These are phyloP conservation scores for Prorops nasuta DNA, from an alignment of 1,140 invertebrate genomes.

Conservation along the genomic window DNA sequence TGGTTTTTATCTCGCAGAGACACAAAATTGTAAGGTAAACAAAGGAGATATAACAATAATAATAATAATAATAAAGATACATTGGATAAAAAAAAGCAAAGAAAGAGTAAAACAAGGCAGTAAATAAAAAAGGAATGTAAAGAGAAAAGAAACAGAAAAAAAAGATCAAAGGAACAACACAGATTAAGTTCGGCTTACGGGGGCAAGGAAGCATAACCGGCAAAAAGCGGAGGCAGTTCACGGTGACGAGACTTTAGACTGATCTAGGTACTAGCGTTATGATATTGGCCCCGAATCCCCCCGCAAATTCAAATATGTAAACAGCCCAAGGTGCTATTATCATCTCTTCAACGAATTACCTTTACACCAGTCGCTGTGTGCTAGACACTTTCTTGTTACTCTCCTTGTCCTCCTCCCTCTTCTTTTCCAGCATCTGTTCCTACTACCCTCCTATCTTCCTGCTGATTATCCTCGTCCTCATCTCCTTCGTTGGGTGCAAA, in stretches of 20 bases:
- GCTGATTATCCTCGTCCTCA: constrained; percentile 23
- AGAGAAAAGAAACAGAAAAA: constrained; percentile 7
- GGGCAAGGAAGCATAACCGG: constrained; percentile 49
- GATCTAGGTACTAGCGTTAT: constrained; percentile 58
- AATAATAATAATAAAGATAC: constrained; percentile 12
- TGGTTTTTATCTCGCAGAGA: constrained; percentile 47
- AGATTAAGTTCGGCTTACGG: constrained; percentile 48
- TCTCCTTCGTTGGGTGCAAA: constrained; percentile 30
- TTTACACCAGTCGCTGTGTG: too few species aligned
- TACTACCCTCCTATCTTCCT: constrained; percentile 33
- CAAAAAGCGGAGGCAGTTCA: constrained; percentile 53
- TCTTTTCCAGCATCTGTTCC: too few species aligned
- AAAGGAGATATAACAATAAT: constrained; percentile 3
- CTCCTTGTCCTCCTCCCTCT: too few species aligned
- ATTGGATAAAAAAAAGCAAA: constrained; percentile 1
- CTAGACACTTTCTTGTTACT: too few species aligned
- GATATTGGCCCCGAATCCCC: constrained; percentile 38
- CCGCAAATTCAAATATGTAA: too few species aligned
- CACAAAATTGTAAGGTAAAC: constrained; percentile 29
- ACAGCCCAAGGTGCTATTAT: too few species aligned
- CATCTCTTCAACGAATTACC: too few species aligned
- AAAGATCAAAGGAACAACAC: constrained; percentile 23
- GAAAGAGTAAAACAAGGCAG: not conserved
- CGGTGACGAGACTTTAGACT: constrained; percentile 59
- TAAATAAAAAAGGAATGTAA: constrained; percentile 3